phyloP scores from a whole-genome alignment of 2,888 invertebrate genomes.

The Pristionchus maxplancki region DNA sequence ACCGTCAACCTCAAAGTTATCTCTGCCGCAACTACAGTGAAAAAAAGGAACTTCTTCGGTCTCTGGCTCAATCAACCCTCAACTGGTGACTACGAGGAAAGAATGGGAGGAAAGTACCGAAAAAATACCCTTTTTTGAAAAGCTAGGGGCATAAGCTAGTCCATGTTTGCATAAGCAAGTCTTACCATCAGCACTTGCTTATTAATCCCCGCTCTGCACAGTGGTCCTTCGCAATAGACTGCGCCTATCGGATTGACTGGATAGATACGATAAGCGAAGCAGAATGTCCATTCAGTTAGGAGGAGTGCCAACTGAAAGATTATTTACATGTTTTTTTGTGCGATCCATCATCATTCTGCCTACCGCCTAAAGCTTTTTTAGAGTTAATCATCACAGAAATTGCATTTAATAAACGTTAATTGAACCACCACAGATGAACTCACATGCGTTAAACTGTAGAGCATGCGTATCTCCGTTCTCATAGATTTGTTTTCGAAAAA shows the following conservation, averaged over 20 bases:
- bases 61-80: neutral
- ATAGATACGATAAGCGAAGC: neutral
- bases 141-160: too few relatives aligned
- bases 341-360: neutral
- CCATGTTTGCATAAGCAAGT: too few relatives aligned
- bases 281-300: neutral
- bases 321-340: neutral
- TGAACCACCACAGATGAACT: too few relatives aligned
- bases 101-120: neutral
- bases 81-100: too few relatives aligned
- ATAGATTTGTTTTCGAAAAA: neutral
- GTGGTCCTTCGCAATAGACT: conserved; percentile 13
- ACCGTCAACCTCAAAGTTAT: too few relatives aligned
- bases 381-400: too few relatives aligned
- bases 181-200: neutral
- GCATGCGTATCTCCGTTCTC: neutral
- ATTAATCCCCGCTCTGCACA: neutral
- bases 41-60: too few relatives aligned
- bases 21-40: too few relatives aligned
- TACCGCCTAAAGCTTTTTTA: too few relatives aligned
- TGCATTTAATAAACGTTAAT: neutral
- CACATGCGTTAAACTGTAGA: neutral
- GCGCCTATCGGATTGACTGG: neutral
- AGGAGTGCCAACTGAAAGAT: neutral
- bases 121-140: neutral